phyloP scores from a whole-genome alignment of 2,113 vertebrate genomes.

The Myiozetetes cayanensis region DNA sequence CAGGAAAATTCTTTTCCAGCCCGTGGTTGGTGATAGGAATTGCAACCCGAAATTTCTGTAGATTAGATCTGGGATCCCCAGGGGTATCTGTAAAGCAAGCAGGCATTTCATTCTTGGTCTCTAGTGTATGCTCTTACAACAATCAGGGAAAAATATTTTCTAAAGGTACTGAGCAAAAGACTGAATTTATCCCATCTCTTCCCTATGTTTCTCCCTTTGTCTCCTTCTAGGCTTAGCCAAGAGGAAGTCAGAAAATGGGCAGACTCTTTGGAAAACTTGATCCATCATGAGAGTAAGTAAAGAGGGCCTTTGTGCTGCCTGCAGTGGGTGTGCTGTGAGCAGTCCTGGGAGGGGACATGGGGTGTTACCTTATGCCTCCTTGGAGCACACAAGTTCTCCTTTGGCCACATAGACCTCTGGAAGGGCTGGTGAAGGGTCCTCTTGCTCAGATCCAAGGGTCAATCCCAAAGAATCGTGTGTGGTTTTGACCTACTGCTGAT shows the following conservation, averaged over 20 bases:
- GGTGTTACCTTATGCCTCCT: rapidly evolving
- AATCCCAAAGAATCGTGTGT: background rate
- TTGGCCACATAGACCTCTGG: background rate
- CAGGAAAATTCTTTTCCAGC: background rate
- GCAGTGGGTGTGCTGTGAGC: background rate
- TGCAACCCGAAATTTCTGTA: background rate
- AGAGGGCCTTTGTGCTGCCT: background rate
- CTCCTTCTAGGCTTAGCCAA: constrained; percentile 71
- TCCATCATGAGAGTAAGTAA: constrained; percentile 86
- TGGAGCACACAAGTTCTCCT: background rate
- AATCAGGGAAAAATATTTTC: background rate
- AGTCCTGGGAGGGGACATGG: background rate
- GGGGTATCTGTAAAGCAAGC: background rate
- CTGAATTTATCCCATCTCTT: background rate
- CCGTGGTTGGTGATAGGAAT: background rate
- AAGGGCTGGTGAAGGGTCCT: background rate
- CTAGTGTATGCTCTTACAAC: background rate
- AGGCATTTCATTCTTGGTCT: background rate
- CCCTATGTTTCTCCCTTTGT: background rate
- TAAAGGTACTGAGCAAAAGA: background rate
- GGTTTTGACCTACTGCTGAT: background rate
- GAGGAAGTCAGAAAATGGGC: constrained; percentile 88
- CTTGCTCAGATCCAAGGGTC: background rate
- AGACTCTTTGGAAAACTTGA: constrained; percentile 84
- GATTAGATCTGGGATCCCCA: background rate